Evolutionary conservation across 2,113 vertebrate species (phyloP).

Genomic region (Corythoichthys intestinalis): DNA sequence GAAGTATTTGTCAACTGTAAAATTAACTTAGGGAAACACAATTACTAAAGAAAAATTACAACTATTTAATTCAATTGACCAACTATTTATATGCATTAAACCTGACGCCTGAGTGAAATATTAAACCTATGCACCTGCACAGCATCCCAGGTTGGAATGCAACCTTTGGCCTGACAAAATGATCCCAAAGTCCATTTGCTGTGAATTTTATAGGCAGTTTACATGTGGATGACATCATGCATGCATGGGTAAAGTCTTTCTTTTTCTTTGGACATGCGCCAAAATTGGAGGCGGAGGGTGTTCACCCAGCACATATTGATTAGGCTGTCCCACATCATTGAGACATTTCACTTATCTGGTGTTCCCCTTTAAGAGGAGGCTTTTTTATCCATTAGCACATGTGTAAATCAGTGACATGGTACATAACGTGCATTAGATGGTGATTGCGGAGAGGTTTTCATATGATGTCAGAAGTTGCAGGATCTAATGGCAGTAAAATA

Average conservation of each 20-base stretch:
- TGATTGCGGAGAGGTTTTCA: slow-evolving; percentile 8
- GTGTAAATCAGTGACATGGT: slow-evolving; percentile 19
- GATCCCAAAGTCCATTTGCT: slow-evolving; percentile 7
- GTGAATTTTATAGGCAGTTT: slow-evolving; percentile 9
- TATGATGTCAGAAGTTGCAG: slow-evolving; percentile 13
- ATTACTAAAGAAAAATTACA: slow-evolving; percentile 1
- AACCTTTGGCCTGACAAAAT: slow-evolving; percentile 30
- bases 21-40: not conserved
- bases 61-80: not conserved
- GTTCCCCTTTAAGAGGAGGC: slow-evolving; percentile 6
- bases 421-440: slow-evolving; percentile 17
- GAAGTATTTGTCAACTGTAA: not conserved
- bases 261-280: slow-evolving; percentile 36
- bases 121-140: not conserved
- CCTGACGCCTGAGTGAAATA: not conserved
- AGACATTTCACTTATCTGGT: slow-evolving; percentile 16
- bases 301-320: slow-evolving; percentile 42
- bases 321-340: slow-evolving; percentile 18
- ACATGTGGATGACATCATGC: slow-evolving; percentile 49
- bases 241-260: slow-evolving; percentile 11
- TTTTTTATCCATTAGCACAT: not conserved
- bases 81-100: not conserved
- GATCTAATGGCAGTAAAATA: slow-evolving; percentile 1
- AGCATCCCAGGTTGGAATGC: not conserved
- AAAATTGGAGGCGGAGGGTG: slow-evolving; percentile 8